These are phyloP conservation scores for Lysandra bellargus DNA, from an alignment of 2,888 invertebrate species.

Conservation along the genomic window DNA sequence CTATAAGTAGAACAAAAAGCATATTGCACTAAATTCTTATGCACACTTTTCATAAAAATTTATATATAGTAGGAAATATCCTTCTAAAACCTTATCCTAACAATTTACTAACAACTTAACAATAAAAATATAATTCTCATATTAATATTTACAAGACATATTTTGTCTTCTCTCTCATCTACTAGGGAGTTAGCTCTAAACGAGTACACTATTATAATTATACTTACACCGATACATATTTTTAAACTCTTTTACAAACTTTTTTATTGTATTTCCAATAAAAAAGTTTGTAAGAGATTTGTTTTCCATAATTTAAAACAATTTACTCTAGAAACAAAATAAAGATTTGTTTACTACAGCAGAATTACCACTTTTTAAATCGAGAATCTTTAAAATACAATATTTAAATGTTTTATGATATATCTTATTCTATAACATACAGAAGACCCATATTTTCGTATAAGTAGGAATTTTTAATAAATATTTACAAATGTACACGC, in stretches of 20 bases:
- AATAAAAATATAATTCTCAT: constrained; percentile 11
- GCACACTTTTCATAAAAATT: background rate
- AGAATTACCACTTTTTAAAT: background rate
- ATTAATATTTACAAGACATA: constrained; percentile 1
- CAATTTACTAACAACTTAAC: constrained; percentile 9
- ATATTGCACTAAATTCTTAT: background rate
- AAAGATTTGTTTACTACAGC: background rate
- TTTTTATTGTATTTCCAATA: background rate
- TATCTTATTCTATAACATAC: background rate
- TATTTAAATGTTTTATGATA: background rate
- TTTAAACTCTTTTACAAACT: background rate
- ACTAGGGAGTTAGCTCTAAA: background rate
- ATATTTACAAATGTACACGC: constrained; percentile 18
- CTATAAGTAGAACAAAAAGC: background rate
- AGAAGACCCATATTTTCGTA: background rate
- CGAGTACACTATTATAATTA: background rate
- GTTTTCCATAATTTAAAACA: background rate
- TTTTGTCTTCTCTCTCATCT: background rate
- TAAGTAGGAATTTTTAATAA: background rate
- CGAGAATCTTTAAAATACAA: background rate
- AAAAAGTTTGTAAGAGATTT: constrained; percentile 5
- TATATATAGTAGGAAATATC: background rate
- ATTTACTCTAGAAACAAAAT: background rate
- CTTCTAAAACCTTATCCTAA: constrained; percentile 13
- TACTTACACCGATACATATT: background rate